Conservation (phyloP, 2,888 invertebrate species). For the Melinopterus prodromus region DNA sequence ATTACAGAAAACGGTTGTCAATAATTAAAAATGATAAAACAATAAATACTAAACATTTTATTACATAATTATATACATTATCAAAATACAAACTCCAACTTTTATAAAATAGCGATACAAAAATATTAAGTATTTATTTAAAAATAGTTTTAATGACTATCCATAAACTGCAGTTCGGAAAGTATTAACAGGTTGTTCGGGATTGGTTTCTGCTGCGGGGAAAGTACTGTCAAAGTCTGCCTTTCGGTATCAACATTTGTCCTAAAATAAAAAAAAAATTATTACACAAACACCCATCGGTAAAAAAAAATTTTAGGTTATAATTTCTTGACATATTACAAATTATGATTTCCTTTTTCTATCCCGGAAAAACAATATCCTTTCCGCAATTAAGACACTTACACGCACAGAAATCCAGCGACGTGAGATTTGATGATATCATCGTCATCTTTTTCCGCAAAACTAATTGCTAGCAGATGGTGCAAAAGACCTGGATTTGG, state of each 20-base stretch:
- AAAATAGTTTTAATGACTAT: conserved; percentile 73
- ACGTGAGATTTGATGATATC: conserved; percentile 88
- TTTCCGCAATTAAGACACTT: conserved; percentile 60
- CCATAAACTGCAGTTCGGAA: conserved; percentile 95
- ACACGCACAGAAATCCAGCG: conserved; percentile 92
- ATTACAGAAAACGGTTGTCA: too few relatives aligned
- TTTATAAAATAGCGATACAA: neutral
- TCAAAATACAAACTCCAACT: neutral
- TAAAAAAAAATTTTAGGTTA: conserved; percentile 8
- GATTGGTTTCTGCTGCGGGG: conserved; percentile 92
- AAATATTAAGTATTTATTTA: neutral
- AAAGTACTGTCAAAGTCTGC: conserved; percentile 87
- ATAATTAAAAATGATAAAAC: conserved; percentile 18
- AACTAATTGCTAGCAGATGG: conserved; percentile 89
- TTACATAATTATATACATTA: neutral
- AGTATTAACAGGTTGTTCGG: conserved; percentile 87
- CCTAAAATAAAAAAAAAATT: conserved; percentile 65
- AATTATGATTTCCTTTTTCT: too few relatives aligned
- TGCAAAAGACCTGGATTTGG: conserved; percentile 82
- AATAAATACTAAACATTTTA: neutral
- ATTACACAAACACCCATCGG: conserved; percentile 10
- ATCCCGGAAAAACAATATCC: conserved; percentile 26
- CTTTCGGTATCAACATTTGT: conserved; percentile 90
- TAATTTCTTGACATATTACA: too few relatives aligned
- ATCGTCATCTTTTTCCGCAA: conserved; percentile 83